phyloP scores from a whole-genome alignment of 2,888 invertebrate species.

The Brachyptera putata region DNA sequence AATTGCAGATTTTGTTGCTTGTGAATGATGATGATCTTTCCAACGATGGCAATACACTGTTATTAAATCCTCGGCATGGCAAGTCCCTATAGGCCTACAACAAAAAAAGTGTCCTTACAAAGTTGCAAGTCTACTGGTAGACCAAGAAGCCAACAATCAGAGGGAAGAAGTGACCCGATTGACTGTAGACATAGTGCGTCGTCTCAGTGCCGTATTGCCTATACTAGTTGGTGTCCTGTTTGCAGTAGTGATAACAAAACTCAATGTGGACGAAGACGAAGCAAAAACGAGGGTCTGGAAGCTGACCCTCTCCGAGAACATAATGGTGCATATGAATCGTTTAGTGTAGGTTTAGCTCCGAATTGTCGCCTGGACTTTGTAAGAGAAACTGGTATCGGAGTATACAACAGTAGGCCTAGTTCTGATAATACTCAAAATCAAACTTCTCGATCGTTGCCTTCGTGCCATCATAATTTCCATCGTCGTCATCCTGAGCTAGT shows the following conservation, averaged over 20 bases:
- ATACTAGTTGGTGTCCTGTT: conserved; percentile 22
- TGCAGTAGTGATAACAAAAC: conserved; percentile 23
- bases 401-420: background rate
- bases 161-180: background rate
- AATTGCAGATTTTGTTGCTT: background rate
- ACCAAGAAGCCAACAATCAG: background rate
- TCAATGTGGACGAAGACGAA: conserved; percentile 24
- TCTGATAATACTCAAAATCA: background rate
- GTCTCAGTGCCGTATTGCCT: conserved; percentile 18
- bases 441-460: background rate
- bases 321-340: conserved; percentile 26
- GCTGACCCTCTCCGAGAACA: conserved; percentile 29
- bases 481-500: conserved; percentile 7
- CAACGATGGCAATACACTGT: background rate
- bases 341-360: conserved; percentile 7
- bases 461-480: background rate
- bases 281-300: conserved; percentile 30
- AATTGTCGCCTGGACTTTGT: background rate
- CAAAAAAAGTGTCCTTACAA: conserved; percentile 29
- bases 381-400: background rate
- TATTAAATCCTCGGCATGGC: conserved; percentile 24
- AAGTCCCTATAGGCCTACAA: conserved; percentile 26
- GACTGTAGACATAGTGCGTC: background rate
- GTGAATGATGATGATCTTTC: background rate
- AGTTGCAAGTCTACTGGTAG: background rate